Percentiles rank a stretch among this genome's conserved stretches.
Evolutionary conservation across 2,797 vertebrate species (phyloP).

Genomic region (Dendrocincla tyrannina): DNA sequence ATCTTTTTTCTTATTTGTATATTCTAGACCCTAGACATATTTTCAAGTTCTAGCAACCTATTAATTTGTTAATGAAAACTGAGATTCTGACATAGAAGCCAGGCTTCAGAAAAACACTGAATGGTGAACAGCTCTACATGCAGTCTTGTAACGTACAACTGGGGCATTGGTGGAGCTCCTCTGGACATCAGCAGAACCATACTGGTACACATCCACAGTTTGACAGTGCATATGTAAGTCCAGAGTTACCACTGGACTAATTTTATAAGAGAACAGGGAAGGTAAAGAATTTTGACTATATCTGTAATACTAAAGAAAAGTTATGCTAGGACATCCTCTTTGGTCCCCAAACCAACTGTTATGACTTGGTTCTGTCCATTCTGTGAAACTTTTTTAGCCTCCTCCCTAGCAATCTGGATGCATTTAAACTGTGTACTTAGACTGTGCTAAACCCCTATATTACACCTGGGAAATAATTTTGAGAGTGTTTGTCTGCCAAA

Average conservation of each 20-base stretch:
- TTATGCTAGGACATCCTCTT: background rate
- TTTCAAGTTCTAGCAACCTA: background rate
- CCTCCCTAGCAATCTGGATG: background rate
- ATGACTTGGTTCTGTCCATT: background rate
- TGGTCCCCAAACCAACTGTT: background rate
- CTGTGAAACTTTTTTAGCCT: background rate
- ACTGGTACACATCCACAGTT: background rate
- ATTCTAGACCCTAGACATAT: background rate
- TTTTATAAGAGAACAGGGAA: background rate
- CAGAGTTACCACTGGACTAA: background rate
- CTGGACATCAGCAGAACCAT: background rate
- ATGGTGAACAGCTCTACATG: background rate
- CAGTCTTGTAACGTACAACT: background rate
- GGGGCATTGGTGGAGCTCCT: background rate
- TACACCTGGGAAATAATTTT: background rate
- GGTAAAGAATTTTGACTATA: background rate
- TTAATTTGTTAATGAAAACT: background rate
- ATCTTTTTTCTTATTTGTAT: background rate
- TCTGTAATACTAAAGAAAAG: background rate
- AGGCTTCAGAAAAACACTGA: background rate
- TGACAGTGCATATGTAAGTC: background rate
- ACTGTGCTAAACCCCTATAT: background rate
- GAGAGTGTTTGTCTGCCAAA: background rate
- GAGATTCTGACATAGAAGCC: background rate
- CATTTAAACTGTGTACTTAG: background rate